These are phyloP conservation scores for Anoplophora glabripennis DNA, from an alignment of 1,140 invertebrate genomes.

Conservation along the genomic window DNA sequence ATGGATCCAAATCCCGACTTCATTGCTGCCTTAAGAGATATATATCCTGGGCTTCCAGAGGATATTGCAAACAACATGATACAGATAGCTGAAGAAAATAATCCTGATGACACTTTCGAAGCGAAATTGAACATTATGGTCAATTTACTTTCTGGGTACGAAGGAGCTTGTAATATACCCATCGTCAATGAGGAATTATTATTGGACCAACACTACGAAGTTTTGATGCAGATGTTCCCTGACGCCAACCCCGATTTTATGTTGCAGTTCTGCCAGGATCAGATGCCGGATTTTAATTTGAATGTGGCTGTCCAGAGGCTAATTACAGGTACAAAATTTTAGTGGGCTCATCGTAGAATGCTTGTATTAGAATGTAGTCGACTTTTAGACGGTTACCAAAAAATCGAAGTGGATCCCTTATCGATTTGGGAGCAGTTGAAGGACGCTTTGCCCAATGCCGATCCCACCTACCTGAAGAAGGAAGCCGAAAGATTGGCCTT, in stretches of 20 bases:
- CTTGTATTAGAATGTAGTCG: background rate
- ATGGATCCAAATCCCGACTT: too few species aligned
- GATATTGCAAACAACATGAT: slow-evolving; percentile 21
- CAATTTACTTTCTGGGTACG: slow-evolving; percentile 27
- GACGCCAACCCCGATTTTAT: slow-evolving; percentile 47
- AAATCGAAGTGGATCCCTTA: slow-evolving; percentile 31
- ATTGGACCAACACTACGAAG: slow-evolving; percentile 1
- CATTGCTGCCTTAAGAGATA: slow-evolving; percentile 15
- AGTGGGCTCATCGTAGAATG: background rate
- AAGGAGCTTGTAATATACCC: background rate
- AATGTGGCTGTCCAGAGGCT: slow-evolving; percentile 38
- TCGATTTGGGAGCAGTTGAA: slow-evolving; percentile 43
- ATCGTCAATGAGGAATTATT: background rate
- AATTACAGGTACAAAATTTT: slow-evolving; percentile 17
- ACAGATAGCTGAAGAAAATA: slow-evolving; percentile 24
- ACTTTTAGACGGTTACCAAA: slow-evolving; percentile 14
- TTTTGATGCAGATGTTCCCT: slow-evolving; percentile 40
- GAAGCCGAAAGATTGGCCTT: slow-evolving; percentile 35
- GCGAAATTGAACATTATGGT: slow-evolving; percentile 30
- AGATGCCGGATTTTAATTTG: slow-evolving; percentile 33
- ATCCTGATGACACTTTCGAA: slow-evolving; percentile 11
- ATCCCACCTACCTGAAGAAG: slow-evolving; percentile 54
- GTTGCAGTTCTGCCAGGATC: slow-evolving; percentile 32
- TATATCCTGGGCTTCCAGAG: slow-evolving; percentile 22
- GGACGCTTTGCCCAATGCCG: slow-evolving; percentile 51